Percentiles rank a stretch among this genome's conserved stretches.
Conservation (phyloP, 2,888 invertebrate species). For the Himalopsyche japonica region DNA sequence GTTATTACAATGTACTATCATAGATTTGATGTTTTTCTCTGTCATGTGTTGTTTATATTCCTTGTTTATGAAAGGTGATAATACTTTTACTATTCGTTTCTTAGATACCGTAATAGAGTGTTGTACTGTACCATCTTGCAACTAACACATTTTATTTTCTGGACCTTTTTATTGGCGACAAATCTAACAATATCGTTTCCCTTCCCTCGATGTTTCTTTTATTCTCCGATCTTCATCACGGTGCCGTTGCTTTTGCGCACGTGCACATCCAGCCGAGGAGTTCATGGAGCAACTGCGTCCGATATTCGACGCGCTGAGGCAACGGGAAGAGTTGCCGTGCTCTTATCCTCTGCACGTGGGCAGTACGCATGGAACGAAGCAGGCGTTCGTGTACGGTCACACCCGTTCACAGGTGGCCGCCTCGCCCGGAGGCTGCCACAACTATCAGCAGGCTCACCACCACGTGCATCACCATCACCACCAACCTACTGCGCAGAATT, state of each 20-base stretch:
- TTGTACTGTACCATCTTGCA: background rate
- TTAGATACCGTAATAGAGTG: background rate
- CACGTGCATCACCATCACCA: conserved; percentile 15
- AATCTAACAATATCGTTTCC: background rate
- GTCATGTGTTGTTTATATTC: too few relatives aligned
- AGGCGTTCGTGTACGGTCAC: conserved; percentile 65
- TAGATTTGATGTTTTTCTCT: too few relatives aligned
- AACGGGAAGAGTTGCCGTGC: conserved; percentile 88
- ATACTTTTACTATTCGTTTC: background rate
- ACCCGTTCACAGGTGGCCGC: conserved; percentile 66
- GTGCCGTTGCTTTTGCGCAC: background rate
- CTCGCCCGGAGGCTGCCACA: conserved; percentile 66
- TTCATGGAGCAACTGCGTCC: conserved; percentile 95
- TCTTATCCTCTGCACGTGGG: conserved; percentile 89
- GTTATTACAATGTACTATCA: too few relatives aligned
- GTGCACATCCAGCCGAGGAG: conserved; percentile 73
- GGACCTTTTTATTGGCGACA: background rate
- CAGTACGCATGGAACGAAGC: conserved; percentile 65
- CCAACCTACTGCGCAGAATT: conserved; percentile 69
- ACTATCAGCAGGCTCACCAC: conserved; percentile 70
- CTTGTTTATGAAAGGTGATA: too few relatives aligned
- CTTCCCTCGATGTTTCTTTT: background rate
- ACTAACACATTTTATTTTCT: background rate
- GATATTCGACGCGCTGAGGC: conserved; percentile 91
- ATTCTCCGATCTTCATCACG: background rate